These are phyloP conservation scores for Uria lomvia DNA, from an alignment of 2,113 vertebrate genomes.

Conservation along the genomic window DNA sequence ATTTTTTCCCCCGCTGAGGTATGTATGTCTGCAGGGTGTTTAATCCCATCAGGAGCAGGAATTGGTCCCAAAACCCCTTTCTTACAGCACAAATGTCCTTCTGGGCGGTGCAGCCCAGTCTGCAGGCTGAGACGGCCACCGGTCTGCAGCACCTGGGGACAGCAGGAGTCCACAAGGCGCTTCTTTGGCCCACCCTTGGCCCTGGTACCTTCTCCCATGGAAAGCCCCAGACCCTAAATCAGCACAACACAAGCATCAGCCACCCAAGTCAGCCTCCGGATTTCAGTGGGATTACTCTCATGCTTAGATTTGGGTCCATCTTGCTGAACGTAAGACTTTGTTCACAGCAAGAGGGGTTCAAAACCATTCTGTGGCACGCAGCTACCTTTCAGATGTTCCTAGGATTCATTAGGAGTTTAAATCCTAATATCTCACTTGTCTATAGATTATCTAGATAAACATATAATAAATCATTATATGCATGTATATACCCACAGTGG, in stretches of 20 bases:
- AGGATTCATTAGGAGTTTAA: background rate
- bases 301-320: background rate
- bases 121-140: background rate
- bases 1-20: background rate
- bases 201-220: rapidly evolving
- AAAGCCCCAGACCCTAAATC: background rate
- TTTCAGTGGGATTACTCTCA: background rate
- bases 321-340: rapidly evolving
- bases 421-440: background rate
- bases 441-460: background rate
- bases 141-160: background rate
- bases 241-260: background rate
- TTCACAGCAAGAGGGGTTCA: background rate
- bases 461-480: background rate
- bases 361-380: background rate
- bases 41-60: background rate
- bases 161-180: background rate
- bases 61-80: background rate
- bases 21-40: background rate
- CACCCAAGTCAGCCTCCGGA: background rate
- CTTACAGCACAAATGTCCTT: background rate
- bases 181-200: background rate
- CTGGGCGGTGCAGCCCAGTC: background rate
- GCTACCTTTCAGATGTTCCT: background rate
- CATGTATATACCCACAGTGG: background rate